Conservation (phyloP, 2,797 vertebrate genomes). For the Pipistrellus pygmaeus region DNA sequence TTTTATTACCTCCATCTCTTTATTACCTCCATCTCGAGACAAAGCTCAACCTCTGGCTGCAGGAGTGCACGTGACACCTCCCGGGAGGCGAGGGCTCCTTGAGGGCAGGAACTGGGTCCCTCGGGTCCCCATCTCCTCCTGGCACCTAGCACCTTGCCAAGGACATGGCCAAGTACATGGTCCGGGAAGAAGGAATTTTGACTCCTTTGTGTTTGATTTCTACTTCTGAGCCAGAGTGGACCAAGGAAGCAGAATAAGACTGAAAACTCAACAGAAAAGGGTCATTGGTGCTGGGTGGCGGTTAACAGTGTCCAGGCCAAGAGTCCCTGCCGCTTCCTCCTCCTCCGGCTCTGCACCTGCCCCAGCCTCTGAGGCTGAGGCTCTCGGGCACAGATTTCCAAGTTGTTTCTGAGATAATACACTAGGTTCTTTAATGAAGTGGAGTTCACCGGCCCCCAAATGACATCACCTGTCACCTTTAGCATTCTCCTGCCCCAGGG, state of each 20-base stretch:
- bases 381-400: background rate
- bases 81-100: background rate
- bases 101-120: conserved; percentile 2
- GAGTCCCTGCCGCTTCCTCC: background rate
- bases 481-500: background rate
- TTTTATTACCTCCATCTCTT: conserved; percentile 49
- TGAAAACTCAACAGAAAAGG: conserved; percentile 16
- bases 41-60: conserved; percentile 27
- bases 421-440: background rate
- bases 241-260: background rate
- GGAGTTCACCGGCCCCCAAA: background rate
- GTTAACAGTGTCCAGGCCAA: background rate
- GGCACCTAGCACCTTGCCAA: background rate
- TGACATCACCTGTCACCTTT: conserved; percentile 28
- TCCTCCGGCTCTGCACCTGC: background rate
- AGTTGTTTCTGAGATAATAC: background rate
- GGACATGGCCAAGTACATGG: background rate
- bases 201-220: conserved; percentile 28
- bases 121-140: background rate
- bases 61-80: background rate
- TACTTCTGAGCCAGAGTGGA: background rate
- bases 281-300: background rate
- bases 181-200: background rate
- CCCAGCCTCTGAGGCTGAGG: background rate
- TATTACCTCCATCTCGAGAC: background rate